Base-by-base conservation (phyloP, 2,797 vertebrate species). In the Gorsachius magnificus region DNA sequence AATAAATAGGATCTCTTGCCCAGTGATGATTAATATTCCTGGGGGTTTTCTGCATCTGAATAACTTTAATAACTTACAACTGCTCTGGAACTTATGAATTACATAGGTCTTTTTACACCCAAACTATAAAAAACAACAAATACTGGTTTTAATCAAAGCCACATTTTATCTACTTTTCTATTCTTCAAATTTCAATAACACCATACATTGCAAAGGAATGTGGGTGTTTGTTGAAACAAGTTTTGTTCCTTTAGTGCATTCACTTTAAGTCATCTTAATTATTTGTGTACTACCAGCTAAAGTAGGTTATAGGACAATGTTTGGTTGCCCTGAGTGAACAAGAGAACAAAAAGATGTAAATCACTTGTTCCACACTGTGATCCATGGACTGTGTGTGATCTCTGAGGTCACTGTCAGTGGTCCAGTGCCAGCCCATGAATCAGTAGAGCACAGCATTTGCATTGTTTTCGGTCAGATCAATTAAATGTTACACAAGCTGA, bases 211-310 rank as follows among this genome's bases (percentile, higher is more conserved):
- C 58, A 81, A 65, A 45, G 28, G 77, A 96, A 90, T 46, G 61
- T 75, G 43, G 25, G 83, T 78, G 46, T 87, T 96, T 95, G 95
- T 88, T 95, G 91, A 94, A 97, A 96, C 51, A 88, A 92, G 56
- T 76, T 91, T 58, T 87, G 5, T 60, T 83, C 43, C 66, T 83
- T 84, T 74, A 68, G 45, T 82, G 45, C 93, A 96, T 95, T 75
- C 64, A 58, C 41, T 83, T 61, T 28, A 54, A 87, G 29, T 81
- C 54, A 22, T 86, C 41, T 83, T 78, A 80, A 93, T 79, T 90
- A 80, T 65, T 83, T 61, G 16, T 89, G 46, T 82, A 53, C 63
- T 83, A 82, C 29, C 51, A 85, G 17, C 33, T 88, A 35, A 89
- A 86, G 48, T 60, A 83, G 48, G 28, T 35, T 60, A 58, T 16